These are phyloP conservation scores for Drosophila pseudoobscura DNA, from an alignment of 1,140 invertebrate species.

Conservation along the genomic window DNA sequence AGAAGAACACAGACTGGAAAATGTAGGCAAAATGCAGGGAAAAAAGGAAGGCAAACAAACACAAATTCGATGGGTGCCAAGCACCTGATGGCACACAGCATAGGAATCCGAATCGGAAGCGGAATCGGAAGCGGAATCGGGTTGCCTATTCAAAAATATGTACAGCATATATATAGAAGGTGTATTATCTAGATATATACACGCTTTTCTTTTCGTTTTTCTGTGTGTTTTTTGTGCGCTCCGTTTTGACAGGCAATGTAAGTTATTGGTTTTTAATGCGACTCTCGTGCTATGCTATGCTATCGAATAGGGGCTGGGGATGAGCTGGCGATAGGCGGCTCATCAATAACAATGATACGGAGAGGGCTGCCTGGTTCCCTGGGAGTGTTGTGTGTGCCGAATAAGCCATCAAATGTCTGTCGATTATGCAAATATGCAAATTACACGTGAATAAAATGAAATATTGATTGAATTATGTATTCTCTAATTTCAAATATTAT, in stretches of 20 bases:
- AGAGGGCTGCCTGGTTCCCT: background rate
- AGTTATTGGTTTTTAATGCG: slow-evolving; percentile 72
- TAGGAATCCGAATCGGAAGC: slow-evolving; percentile 31
- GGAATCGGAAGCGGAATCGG: slow-evolving; percentile 8
- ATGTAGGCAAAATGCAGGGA: no score
- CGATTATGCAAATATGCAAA: slow-evolving; percentile 47
- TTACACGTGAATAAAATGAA: slow-evolving; percentile 27
- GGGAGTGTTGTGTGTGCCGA: background rate
- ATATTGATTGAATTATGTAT: slow-evolving; percentile 23
- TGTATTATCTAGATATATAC: slow-evolving; percentile 8
- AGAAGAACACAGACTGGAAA: background rate
- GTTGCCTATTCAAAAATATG: slow-evolving; percentile 42
- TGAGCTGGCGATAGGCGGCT: slow-evolving; percentile 32
- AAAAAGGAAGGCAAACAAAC: no score
- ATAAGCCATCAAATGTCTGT: slow-evolving; percentile 16
- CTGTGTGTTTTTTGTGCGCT: slow-evolving; percentile 12
- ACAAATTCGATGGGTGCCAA: slow-evolving; percentile 58
- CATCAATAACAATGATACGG: slow-evolving; percentile 38
- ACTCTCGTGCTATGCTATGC: slow-evolving; percentile 15
- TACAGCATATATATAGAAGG: background rate
- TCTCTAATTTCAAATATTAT: background rate
- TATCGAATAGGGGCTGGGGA: slow-evolving; percentile 8
- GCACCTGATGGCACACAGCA: slow-evolving; percentile 61
- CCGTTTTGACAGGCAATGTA: slow-evolving; percentile 57
- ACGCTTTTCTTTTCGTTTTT: slow-evolving; percentile 1